Conservation (phyloP, 2,797 vertebrate genomes). For the Mormyrops attenuatus region DNA sequence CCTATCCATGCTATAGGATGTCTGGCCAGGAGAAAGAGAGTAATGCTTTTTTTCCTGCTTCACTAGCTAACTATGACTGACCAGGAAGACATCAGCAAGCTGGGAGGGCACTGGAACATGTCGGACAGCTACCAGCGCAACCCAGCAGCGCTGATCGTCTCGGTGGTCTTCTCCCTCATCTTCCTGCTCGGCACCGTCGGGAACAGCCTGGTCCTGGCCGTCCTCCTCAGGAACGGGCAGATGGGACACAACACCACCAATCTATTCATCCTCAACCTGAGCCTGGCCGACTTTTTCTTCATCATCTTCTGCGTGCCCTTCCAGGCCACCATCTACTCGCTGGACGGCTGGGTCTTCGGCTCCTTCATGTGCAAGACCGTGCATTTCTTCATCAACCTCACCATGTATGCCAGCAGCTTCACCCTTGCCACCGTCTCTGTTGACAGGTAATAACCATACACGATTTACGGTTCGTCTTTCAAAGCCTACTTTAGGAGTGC, state of each 20-base stretch:
- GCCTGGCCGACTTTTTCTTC: constrained; percentile 85
- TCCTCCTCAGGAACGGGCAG: constrained; percentile 73
- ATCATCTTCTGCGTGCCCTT: constrained; percentile 87
- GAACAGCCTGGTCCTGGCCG: constrained; percentile 79
- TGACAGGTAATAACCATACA: constrained; percentile 63
- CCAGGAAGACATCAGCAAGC: constrained; percentile 64
- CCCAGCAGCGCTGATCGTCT: constrained; percentile 73
- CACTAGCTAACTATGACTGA: constrained; percentile 61
- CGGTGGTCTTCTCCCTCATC: constrained; percentile 81
- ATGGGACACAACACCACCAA: constrained; percentile 80
- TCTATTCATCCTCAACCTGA: constrained; percentile 85
- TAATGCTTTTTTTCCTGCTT: background rate
- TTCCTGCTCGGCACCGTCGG: constrained; percentile 79
- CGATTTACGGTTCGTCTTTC: background rate
- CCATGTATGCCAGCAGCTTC: constrained; percentile 88
- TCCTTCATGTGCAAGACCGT: constrained; percentile 86
- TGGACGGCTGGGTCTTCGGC: constrained; percentile 83
- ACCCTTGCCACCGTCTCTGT: constrained; percentile 79
- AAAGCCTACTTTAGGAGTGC: background rate
- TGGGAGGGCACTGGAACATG: constrained; percentile 57
- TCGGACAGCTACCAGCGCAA: constrained; percentile 72
- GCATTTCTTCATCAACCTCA: constrained; percentile 86
- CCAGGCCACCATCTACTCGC: constrained; percentile 84
- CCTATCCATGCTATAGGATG: background rate
- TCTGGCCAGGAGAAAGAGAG: background rate